Base-by-base conservation (phyloP, 2,113 vertebrate genomes). In the Centropristis striata region DNA sequence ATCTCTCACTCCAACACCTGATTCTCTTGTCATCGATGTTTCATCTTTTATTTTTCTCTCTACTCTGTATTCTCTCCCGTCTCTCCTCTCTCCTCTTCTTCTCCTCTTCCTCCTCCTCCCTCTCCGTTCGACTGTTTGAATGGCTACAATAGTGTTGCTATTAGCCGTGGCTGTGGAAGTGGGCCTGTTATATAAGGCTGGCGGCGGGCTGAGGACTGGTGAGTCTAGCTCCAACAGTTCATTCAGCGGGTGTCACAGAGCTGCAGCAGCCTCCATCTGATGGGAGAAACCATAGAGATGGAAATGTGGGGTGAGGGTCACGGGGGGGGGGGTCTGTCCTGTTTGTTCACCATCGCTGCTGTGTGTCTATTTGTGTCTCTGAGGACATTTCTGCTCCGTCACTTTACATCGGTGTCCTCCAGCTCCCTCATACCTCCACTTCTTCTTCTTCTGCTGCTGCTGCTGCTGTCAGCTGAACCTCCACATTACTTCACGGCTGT, bases 221-320 rank as follows among this genome's bases (percentile, higher is more conserved):
- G 67, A 51, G 47, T 63, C 75, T 51, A 75, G 83, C 73, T 69
- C 67, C 76, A 69, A 80, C 82, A 75, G 86, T 85, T 89, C 55
- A 91, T 92, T 92, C 86, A 87, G 20, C 6, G 85, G 76, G 82
- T 90, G 90, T 86, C 90, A 80, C 61, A 68, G 77, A 55, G 71
- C 68, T 3, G 57, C 74, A 67, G 28, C 84, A 80, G 75, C 21
- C 86, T 57, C 81, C 59, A 84, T 72, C 85, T 89, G 83, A 74
- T 81, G 75, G 72, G 86, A 87, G 70, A 66, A 69, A 86, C 75
- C 84, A 91, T 89, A 90, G 75, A 88, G 74, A 92, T 92, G 89
- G 86, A 92, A 93, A 93, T 92, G 46, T 91, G 77, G 89, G 89
- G 74, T 76, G 75, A 84, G 88, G 87, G 84, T 84, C 87, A 76